Conservation (phyloP, 2,888 invertebrate genomes). For the Smittia sp. region DNA sequence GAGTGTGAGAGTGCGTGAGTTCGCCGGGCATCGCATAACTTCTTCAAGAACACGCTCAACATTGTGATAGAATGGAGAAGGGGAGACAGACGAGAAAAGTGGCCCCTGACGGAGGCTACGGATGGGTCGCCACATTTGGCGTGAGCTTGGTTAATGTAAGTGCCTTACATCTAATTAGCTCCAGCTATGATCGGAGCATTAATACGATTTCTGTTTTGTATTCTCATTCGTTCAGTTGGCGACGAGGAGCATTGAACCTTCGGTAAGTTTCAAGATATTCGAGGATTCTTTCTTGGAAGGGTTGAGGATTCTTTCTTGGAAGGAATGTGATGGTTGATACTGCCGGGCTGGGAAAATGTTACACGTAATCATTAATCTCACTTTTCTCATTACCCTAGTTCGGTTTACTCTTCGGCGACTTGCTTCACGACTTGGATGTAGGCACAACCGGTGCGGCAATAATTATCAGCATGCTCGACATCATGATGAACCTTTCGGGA, state of each 20-base stretch:
- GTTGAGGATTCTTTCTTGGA: no score
- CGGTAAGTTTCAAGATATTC: no score
- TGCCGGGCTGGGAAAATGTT: no score
- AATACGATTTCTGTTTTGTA: constrained; percentile 6
- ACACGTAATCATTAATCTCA: no score
- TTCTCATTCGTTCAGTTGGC: constrained; percentile 61
- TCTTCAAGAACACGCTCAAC: background rate
- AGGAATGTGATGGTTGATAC: no score
- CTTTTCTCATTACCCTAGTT: no score
- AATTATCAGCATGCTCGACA: constrained; percentile 72
- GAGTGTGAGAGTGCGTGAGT: no score
- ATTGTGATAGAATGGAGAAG: no score
- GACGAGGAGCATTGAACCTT: constrained; percentile 75
- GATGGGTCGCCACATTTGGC: constrained; percentile 82
- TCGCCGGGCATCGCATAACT: no score
- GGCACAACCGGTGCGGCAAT: constrained; percentile 72
- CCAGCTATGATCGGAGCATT: background rate
- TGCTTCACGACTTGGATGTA: constrained; percentile 65
- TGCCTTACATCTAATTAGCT: constrained; percentile 48
- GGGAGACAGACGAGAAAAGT: constrained; percentile 6
- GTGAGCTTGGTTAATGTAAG: constrained; percentile 82
- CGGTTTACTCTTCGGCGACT: constrained; percentile 73
- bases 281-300: no score
- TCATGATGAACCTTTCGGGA: constrained; percentile 75
- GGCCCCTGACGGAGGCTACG: constrained; percentile 68